phyloP scores from a whole-genome alignment of 2,888 invertebrate species.

The Pycnomerus fuliginosus region DNA sequence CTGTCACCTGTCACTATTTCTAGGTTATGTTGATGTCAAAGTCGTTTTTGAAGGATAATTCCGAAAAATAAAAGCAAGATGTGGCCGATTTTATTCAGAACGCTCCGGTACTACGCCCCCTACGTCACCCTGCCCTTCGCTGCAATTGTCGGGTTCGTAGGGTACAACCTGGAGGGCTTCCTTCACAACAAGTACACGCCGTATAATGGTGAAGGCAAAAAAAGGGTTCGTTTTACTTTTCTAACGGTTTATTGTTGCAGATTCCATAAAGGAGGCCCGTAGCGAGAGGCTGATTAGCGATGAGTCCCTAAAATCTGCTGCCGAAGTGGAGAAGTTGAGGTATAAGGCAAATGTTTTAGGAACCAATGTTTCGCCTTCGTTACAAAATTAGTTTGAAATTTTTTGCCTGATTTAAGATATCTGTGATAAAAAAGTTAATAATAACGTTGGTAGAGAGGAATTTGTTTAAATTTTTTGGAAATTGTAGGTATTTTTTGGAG shows the following conservation, averaged over 20 bases:
- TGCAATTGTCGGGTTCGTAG: conserved; percentile 77
- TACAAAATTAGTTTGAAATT: no score
- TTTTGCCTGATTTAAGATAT: no score
- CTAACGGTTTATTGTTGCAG: conserved; percentile 50
- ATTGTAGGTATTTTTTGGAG: no score
- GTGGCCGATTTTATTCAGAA: conserved; percentile 70
- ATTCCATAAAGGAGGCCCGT: conserved; percentile 72
- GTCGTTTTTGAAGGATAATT: no score
- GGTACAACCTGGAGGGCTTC: conserved; percentile 79
- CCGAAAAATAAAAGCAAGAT: no score
- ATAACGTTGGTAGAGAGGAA: no score
- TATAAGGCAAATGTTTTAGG: conserved; percentile 67
- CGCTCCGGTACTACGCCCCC: conserved; percentile 72
- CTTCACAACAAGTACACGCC: conserved; percentile 76
- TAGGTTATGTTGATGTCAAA: no score
- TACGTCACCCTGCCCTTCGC: conserved; percentile 82
- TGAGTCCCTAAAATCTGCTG: conserved; percentile 58
- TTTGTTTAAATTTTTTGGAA: no score
- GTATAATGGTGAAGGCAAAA: conserved; percentile 68
- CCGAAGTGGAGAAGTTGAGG: conserved; percentile 67
- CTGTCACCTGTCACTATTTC: no score
- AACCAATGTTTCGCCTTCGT: conserved; percentile 56
- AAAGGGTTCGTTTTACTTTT: conserved; percentile 27
- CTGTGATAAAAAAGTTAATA: no score
- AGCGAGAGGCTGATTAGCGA: conserved; percentile 67